Conservation (phyloP, 1,140 invertebrate genomes). For the Gryllus bimaculatus region DNA sequence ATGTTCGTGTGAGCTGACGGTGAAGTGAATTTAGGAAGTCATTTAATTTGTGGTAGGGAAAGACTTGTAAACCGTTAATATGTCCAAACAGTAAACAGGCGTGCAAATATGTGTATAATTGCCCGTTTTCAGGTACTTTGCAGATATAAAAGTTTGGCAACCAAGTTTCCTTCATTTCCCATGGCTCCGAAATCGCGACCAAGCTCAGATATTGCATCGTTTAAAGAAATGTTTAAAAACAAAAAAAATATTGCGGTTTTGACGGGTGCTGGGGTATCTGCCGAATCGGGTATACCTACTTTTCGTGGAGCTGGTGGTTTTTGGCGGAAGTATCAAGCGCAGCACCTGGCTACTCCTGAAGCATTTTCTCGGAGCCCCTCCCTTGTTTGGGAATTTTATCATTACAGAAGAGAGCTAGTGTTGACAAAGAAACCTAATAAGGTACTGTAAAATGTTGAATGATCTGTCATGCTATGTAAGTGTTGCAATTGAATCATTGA, state of each 20-base stretch:
- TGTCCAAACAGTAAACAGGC: too few relatives aligned
- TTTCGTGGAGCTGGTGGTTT: conserved; percentile 67
- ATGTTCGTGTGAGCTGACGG: too few relatives aligned
- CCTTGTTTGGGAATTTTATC: conserved; percentile 73
- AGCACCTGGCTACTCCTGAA: conserved; percentile 52
- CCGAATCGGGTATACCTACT: conserved; percentile 73
- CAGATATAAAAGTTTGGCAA: too few relatives aligned
- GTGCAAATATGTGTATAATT: too few relatives aligned
- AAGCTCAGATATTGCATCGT: conserved; percentile 12
- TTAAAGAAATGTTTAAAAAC: conserved; percentile 13
- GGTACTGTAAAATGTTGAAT: conserved; percentile 33
- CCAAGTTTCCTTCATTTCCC: too few relatives aligned
- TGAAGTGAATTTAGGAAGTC: too few relatives aligned
- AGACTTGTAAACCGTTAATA: too few relatives aligned
- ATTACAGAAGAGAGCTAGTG: conserved; percentile 59
- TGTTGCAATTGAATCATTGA: neutral
- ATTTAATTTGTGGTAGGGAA: too few relatives aligned
- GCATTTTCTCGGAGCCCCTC: conserved; percentile 57
- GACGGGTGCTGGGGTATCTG: conserved; percentile 69
- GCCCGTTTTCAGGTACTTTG: too few relatives aligned
- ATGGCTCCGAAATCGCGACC: conserved; percentile 9
- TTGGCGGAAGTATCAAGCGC: conserved; percentile 62
- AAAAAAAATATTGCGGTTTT: conserved; percentile 52
- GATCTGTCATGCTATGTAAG: neutral
- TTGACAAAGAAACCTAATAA: conserved; percentile 52